phyloP scores from a whole-genome alignment of 2,888 invertebrate genomes.

The Hirtodrosophila alboralis region DNA sequence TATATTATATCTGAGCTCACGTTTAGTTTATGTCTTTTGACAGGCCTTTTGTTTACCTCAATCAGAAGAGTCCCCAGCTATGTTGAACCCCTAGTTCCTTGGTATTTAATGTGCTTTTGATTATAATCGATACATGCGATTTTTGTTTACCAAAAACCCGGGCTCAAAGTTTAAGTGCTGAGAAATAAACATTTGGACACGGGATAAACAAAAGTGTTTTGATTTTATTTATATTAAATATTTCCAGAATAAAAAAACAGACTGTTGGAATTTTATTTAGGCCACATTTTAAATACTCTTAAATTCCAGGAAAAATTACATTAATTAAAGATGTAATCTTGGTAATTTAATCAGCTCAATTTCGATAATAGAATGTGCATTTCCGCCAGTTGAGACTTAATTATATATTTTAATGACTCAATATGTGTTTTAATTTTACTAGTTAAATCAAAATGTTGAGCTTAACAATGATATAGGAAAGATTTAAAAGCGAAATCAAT shows the following conservation, averaged over 20 bases:
- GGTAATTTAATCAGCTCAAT: neutral
- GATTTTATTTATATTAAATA: neutral
- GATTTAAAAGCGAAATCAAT: neutral
- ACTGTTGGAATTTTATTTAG: neutral
- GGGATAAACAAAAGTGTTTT: conserved; percentile 51
- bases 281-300: conserved; percentile 16
- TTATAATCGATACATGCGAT: conserved; percentile 64
- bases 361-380: conserved; percentile 12
- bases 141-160: conserved; percentile 46
- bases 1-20: neutral
- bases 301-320: too few species aligned
- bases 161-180: conserved; percentile 44
- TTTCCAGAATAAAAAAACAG: too few species aligned
- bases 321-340: conserved; percentile 3
- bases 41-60: conserved; percentile 62
- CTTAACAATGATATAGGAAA: too few species aligned
- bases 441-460: neutral
- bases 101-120: conserved; percentile 51
- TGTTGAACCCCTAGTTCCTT: conserved; percentile 14
- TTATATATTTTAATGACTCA: conserved; percentile 26
- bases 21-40: conserved; percentile 46
- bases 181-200: conserved; percentile 66
- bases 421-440: conserved; percentile 21
- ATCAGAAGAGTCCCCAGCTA: conserved; percentile 20
- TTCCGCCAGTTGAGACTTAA: conserved; percentile 11